Conservation (phyloP, 1,140 invertebrate genomes). For the Brachionus sp. region DNA sequence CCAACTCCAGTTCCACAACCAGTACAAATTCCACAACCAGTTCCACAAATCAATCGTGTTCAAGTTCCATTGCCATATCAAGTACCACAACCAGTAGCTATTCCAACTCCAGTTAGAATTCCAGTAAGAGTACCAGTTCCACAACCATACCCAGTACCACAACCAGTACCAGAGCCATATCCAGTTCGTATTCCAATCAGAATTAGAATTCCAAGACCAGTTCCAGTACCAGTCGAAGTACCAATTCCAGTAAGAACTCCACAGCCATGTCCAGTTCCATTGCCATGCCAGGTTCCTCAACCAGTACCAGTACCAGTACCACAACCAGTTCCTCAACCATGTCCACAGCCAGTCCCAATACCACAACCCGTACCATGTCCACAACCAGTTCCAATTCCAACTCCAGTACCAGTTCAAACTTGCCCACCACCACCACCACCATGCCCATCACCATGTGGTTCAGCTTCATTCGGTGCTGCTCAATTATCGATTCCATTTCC, state of each 20-base stretch:
- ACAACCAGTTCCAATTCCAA: too few species aligned
- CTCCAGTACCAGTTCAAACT: too few species aligned
- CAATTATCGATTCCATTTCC: too few species aligned
- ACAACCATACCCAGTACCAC: not conserved
- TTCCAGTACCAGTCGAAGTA: not conserved
- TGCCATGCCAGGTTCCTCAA: not conserved
- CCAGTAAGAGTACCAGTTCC: not conserved
- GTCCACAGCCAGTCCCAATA: too few species aligned
- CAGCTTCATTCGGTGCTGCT: too few species aligned
- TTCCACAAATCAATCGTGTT: not conserved
- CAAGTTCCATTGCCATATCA: not conserved
- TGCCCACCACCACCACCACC: too few species aligned
- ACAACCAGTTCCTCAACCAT: too few species aligned
- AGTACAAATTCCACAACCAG: not conserved
- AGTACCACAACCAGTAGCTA: not conserved
- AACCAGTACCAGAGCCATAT: not conserved
- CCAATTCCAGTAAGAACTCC: not conserved
- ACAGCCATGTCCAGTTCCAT: not conserved
- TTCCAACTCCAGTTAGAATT: not conserved
- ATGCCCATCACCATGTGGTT: too few species aligned
- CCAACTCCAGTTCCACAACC: not conserved
- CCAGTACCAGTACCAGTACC: too few species aligned
- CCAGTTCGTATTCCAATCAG: not conserved
- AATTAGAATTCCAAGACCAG: not conserved
- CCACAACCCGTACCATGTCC: too few species aligned